These are phyloP conservation scores for Smutsia temminckii DNA, from an alignment of 2,797 vertebrate genomes.

Conservation along the genomic window DNA sequence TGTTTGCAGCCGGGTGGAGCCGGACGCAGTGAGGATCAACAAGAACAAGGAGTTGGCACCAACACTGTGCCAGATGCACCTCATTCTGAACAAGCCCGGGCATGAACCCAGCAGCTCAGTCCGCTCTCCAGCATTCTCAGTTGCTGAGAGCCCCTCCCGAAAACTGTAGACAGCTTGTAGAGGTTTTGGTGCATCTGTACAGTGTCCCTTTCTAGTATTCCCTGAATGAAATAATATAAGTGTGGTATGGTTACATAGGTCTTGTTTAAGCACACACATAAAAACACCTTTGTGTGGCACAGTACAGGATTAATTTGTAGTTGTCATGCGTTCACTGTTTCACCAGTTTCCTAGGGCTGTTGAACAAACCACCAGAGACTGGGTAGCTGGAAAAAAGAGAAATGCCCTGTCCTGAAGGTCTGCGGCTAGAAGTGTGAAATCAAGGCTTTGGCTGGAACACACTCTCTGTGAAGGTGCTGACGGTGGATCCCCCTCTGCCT, in stretches of 20 bases:
- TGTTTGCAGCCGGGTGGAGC: neutral
- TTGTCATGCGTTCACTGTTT: neutral
- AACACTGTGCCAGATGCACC: neutral
- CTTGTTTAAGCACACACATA: neutral
- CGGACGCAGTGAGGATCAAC: neutral
- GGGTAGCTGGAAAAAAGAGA: neutral
- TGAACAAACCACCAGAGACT: neutral
- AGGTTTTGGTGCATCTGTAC: neutral
- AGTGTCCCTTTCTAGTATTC: neutral
- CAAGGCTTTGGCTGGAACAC: accelerated
- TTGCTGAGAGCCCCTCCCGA: neutral
- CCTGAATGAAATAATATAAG: neutral
- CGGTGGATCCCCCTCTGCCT: neutral
- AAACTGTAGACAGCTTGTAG: neutral
- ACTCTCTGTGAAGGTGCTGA: neutral
- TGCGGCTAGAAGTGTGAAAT: neutral
- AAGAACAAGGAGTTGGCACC: neutral
- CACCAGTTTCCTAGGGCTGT: neutral
- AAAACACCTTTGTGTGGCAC: neutral
- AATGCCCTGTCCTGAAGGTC: neutral
- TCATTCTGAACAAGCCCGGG: neutral
- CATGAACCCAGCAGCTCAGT: neutral
- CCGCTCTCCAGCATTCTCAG: neutral
- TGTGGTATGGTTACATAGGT: neutral
- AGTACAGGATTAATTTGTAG: neutral